Evolutionary conservation across 2,797 vertebrate genomes (phyloP), one percentile per base, ranked within the genome.

Genomic region (Pelochelys cantorii): DNA sequence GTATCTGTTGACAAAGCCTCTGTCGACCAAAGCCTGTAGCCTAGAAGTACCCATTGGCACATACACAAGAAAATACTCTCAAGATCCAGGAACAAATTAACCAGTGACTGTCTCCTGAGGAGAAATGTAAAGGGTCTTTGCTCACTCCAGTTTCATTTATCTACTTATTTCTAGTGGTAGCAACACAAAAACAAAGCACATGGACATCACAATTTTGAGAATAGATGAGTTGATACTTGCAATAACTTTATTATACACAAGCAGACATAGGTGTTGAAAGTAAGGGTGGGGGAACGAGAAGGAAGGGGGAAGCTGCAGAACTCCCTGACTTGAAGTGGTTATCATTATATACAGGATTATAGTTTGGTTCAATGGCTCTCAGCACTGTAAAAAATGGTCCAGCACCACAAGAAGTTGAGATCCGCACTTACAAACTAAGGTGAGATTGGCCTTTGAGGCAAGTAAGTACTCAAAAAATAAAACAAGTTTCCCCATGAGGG

Each of bases 131-230:
- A 92, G 53, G 68, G 31, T 15, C 17, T 80, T 56, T 17, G 13
- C 48, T 83, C 53, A 11, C 91, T 92, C 89, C 65, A 77, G 25
- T 65, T 79, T 84, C 48, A 84, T 90, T 87, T 91, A 86, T 48
- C 14, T 1, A 53, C 48, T 15, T 1, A 55, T 53, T 13, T 31
- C 74, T 81, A 56, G 59, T 18, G 89, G 62, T n/a, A 86, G 52
- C 15, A 83, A 17, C 48, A 92, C 31, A 17, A 87, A 71, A 91
- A 22, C 11, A 23, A 84, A 88, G 54, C 91, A 74, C 34, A 81
- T 9, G 23, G 89, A 4, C 10, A 81, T 25, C 3, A 54, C 4
- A 23, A 23, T 7, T 14, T 91, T 65, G 57, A 93, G 86, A 85
- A 2, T 3, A 57, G 9, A 60, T 65, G 60, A 57, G 2, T 87